Conservation (phyloP, 2,888 invertebrate genomes). For the Philereme vetulata region DNA sequence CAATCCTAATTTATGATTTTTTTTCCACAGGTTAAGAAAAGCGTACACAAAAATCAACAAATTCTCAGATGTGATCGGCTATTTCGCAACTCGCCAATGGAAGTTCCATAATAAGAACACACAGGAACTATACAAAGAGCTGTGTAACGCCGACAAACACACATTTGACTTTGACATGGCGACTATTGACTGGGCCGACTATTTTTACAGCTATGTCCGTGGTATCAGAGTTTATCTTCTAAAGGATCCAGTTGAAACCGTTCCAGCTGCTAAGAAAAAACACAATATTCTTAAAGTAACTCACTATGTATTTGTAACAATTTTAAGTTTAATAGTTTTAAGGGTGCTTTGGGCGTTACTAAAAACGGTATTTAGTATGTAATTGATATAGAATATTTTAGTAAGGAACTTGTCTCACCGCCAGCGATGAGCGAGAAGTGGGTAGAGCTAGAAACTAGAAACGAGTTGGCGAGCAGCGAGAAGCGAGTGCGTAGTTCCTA, state of each 20-base stretch:
- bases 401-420: too few species aligned
- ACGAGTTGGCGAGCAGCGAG: too few species aligned
- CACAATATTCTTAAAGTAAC: slow-evolving; percentile 45
- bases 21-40: slow-evolving; percentile 85
- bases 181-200: slow-evolving; percentile 87
- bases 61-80: slow-evolving; percentile 87
- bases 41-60: slow-evolving; percentile 89
- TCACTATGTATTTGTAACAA: slow-evolving; percentile 51
- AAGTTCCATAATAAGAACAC: slow-evolving; percentile 85
- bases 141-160: slow-evolving; percentile 83
- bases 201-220: slow-evolving; percentile 86
- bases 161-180: slow-evolving; percentile 87
- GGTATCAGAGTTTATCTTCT: slow-evolving; percentile 89
- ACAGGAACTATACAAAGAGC: slow-evolving; percentile 75
- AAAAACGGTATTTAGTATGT: slow-evolving; percentile 37
- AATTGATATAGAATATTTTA: slow-evolving; percentile 1
- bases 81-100: slow-evolving; percentile 90
- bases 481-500: too few species aligned
- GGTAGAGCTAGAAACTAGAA: too few species aligned
- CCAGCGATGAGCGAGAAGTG: too few species aligned
- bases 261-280: slow-evolving; percentile 84
- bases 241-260: slow-evolving; percentile 88
- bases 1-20: too few species aligned
- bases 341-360: slow-evolving; percentile 50
- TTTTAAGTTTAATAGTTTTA: slow-evolving; percentile 45